Evolutionary conservation across 2,888 invertebrate species (phyloP).

Genomic region (Clistopyga incitator): DNA sequence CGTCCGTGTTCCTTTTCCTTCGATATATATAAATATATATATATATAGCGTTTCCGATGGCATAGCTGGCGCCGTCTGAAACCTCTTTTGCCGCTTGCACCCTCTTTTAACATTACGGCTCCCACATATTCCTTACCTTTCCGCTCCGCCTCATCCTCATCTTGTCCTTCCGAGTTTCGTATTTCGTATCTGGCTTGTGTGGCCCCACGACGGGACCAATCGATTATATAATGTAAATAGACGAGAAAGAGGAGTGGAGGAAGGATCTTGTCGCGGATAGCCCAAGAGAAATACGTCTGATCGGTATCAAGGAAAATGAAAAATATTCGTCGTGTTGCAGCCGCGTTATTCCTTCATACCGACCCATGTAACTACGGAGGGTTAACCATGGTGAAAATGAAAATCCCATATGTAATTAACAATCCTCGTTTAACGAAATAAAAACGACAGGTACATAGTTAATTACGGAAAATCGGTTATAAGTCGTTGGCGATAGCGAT

Average conservation of each 20-base stretch:
- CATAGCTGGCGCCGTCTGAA: slow-evolving; percentile 60
- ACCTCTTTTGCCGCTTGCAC: slow-evolving; percentile 41
- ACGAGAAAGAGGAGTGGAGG: slow-evolving; percentile 3
- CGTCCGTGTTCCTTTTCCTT: slow-evolving; percentile 29
- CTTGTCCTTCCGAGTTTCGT: slow-evolving; percentile 22
- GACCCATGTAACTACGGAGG: too few species aligned
- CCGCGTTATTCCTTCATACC: background rate
- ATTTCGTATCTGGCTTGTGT: slow-evolving; percentile 3
- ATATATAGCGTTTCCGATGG: slow-evolving; percentile 23
- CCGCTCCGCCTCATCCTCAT: background rate
- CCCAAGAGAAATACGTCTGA: too few species aligned
- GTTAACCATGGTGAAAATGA: too few species aligned
- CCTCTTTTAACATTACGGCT: slow-evolving; percentile 20
- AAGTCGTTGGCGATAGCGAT: slow-evolving; percentile 2
- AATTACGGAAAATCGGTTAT: background rate
- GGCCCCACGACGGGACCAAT: slow-evolving; percentile 21
- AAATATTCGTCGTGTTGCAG: background rate
- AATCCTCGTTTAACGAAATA: too few species aligned
- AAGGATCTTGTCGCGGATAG: background rate
- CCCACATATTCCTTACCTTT: slow-evolving; percentile 27
- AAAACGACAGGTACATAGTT: too few species aligned
- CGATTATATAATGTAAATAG: slow-evolving; percentile 54
- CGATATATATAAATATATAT: background rate
- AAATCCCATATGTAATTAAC: too few species aligned
- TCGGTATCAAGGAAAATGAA: background rate